phyloP scores from a whole-genome alignment of 2,888 invertebrate genomes.

The Parnassius orleans region DNA sequence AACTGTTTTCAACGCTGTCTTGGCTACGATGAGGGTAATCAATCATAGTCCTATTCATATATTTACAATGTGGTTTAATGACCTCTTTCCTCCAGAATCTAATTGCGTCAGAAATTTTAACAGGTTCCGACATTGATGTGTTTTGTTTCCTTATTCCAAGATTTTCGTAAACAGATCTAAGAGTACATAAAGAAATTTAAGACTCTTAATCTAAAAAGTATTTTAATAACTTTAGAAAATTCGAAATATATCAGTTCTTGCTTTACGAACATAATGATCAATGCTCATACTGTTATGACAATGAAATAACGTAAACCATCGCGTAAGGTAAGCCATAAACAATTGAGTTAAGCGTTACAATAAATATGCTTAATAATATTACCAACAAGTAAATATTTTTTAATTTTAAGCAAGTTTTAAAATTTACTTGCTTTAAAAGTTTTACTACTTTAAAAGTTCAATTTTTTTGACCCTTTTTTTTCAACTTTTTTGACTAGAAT shows the following conservation, averaged over 20 bases:
- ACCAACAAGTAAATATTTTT: no score
- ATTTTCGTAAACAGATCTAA: neutral
- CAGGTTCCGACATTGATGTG: neutral
- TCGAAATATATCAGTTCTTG: neutral
- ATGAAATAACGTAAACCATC: slow-evolving; percentile 6
- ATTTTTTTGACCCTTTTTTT: no score
- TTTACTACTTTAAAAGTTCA: no score
- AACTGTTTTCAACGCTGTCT: slow-evolving; percentile 16
- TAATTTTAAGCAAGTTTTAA: no score
- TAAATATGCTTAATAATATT: slow-evolving; percentile 5
- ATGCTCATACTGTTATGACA: neutral
- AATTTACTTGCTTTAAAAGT: no score
- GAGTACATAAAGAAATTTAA: neutral
- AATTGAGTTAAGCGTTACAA: slow-evolving; percentile 18
- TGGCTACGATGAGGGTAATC: slow-evolving; percentile 5
- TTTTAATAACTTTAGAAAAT: neutral
- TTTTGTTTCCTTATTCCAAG: neutral
- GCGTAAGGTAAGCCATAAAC: slow-evolving; percentile 8
- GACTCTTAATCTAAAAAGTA: no score
- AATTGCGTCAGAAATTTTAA: slow-evolving; percentile 1
- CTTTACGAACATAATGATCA: neutral
- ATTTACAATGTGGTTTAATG: slow-evolving; percentile 17
- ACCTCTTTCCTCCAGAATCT: slow-evolving; percentile 1
- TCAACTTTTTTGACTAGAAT: no score
- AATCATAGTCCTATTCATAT: slow-evolving; percentile 19